Conservation (phyloP, 2,888 invertebrate genomes). For the Leptopilina drosophilae region DNA sequence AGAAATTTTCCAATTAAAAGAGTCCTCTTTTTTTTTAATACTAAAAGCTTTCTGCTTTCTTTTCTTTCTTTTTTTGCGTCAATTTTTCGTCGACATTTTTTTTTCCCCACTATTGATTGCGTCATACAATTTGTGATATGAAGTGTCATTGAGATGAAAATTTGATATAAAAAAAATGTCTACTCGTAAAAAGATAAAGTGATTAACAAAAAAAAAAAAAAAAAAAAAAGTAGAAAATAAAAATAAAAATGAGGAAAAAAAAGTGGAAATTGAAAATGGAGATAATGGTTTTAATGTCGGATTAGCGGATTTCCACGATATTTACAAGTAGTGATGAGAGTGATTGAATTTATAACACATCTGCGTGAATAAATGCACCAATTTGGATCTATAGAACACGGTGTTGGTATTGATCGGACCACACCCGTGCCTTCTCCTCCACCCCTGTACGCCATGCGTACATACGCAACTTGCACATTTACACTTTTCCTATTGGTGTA, state of each 20-base stretch:
- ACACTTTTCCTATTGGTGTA: slow-evolving; percentile 49
- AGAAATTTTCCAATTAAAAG: too few species aligned
- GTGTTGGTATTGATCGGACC: slow-evolving; percentile 75
- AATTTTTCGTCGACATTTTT: not conserved
- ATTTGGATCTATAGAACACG: slow-evolving; percentile 67
- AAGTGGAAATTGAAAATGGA: not conserved
- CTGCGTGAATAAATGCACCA: slow-evolving; percentile 58
- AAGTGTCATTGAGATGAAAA: slow-evolving; percentile 5
- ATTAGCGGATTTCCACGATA: slow-evolving; percentile 14
- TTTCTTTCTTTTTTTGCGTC: not conserved
- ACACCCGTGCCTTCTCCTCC: slow-evolving; percentile 70
- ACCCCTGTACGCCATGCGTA: slow-evolving; percentile 59
- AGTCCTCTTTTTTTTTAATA: too few species aligned
- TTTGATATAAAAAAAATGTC: not conserved
- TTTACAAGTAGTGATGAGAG: slow-evolving; percentile 8
- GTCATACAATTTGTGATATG: not conserved
- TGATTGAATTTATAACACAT: slow-evolving; percentile 23
- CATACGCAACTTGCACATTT: slow-evolving; percentile 46
- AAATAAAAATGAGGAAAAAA: not conserved
- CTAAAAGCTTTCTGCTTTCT: too few species aligned
- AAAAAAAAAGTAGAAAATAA: not conserved
- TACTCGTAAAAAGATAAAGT: too few species aligned
- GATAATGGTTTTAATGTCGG: slow-evolving; percentile 16
- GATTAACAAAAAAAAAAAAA: too few species aligned
- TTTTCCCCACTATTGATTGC: not conserved